Evolutionary conservation across 2,888 invertebrate species (phyloP).

Genomic region (Orchesellides sinensis): DNA sequence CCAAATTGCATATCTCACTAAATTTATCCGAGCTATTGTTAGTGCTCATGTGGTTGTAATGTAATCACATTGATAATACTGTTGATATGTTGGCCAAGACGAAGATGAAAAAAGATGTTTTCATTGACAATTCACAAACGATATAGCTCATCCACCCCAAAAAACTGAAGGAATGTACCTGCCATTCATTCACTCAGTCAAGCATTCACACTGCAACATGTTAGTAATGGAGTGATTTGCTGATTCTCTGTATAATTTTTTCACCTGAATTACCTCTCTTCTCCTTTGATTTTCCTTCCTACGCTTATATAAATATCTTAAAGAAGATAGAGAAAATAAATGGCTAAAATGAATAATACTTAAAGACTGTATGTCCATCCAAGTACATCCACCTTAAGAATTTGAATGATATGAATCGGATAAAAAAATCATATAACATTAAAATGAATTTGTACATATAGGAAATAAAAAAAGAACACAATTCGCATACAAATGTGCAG

Average conservation of each 20-base stretch:
- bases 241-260: constrained; percentile 10
- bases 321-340: constrained; percentile 18
- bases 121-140: too few species aligned
- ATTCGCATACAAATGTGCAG: constrained; percentile 62
- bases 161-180: background rate
- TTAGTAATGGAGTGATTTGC: constrained; percentile 31
- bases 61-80: constrained; percentile 5
- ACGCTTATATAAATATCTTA: constrained; percentile 34
- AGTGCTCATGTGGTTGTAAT: constrained; percentile 25
- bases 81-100: background rate
- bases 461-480: constrained; percentile 16
- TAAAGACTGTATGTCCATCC: background rate
- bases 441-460: constrained; percentile 13
- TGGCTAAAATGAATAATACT: constrained; percentile 12
- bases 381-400: constrained; percentile 18
- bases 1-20: constrained; percentile 31
- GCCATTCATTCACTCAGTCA: background rate
- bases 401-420: constrained; percentile 16
- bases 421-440: constrained; percentile 48
- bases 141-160: background rate
- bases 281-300: constrained; percentile 37
- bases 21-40: constrained; percentile 47
- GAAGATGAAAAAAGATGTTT: background rate
- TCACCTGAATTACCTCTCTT: background rate
- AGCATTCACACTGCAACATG: background rate